Base-by-base conservation (phyloP, 2,113 vertebrate species). In the Oreochromis spilurus region DNA sequence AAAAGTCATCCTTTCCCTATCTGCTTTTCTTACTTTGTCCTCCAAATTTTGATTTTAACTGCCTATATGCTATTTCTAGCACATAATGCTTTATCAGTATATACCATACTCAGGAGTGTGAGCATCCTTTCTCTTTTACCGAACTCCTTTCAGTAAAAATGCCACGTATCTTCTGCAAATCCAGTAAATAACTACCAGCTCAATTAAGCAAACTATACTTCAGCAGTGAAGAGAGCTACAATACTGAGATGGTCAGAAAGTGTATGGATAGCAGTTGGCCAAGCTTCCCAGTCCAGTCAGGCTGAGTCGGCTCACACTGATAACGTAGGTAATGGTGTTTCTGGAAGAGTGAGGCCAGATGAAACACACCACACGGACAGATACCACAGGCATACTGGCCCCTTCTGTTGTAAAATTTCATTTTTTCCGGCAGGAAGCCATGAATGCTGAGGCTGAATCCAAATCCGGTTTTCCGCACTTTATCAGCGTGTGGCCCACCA, bases 311-410 rank as follows among this genome's bases (percentile, higher is more conserved):
- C 93, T 95, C 92, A 94, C 95, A 92, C 91, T 87, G 97, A 98
- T 98, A 97, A 98, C 96, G 96, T 95, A 96, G 96, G 96, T 97
- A 97, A 97, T 97, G 96, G 95, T 13, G 94, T 97, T 98, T 98
- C 97, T 97, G 97, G 97, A 97, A 98, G 96, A 97, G 96, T 94
- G 97, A 96, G 96, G 97, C 96, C 97, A 98, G 97, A 97, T 97
- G 97, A 98, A 97, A 97, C 87, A 95, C 96, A 95, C 95, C 94
- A 95, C 93, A 93, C 86, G 90, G 95, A 94, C 97, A 97, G 97
- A 98, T 97, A 97, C 96, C 97, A 95, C 95, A 86, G 93, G 95
- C 96, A 97, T 95, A 97, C 97, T 96, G 96, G 94, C 96, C 96
- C 96, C 97, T 97, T 97, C 97, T 97, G 97, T 97, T 90, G 96